Evolutionary conservation across 2,797 vertebrate genomes (phyloP).

Genomic region (Cuniculus paca): DNA sequence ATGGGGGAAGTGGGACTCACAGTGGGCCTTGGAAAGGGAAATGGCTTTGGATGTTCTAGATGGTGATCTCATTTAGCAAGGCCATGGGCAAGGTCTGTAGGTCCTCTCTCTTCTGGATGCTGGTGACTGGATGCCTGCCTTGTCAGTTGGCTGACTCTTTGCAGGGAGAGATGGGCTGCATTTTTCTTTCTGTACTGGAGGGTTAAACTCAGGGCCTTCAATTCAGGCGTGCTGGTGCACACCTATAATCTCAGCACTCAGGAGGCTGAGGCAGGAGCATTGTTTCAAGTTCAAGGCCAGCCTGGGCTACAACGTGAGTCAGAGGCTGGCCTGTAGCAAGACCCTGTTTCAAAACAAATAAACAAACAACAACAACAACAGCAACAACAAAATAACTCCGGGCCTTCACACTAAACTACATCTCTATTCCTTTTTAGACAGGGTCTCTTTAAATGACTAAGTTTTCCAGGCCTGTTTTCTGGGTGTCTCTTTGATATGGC

Average conservation of each 20-base stretch:
- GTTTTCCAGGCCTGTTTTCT: not conserved
- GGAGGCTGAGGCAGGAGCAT: not conserved
- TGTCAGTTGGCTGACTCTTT: not conserved
- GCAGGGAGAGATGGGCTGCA: not conserved
- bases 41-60: not conserved
- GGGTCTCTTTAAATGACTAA: not conserved
- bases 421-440: not conserved
- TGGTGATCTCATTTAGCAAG: not conserved
- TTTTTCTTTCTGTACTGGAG: not conserved
- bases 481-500: not conserved
- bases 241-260: not conserved
- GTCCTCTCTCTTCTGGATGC: not conserved
- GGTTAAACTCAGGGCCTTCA: not conserved
- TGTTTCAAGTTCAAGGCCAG: not conserved
- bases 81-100: accelerated
- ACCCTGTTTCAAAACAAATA: not conserved
- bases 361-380: not conserved
- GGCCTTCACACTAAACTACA: not conserved
- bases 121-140: not conserved
- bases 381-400: not conserved
- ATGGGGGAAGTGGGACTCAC: not conserved
- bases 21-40: not conserved
- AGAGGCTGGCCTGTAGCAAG: not conserved
- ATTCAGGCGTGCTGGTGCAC: not conserved
- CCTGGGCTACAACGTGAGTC: not conserved